phyloP scores from a whole-genome alignment of 1,140 invertebrate genomes.

The Nephotettix cincticeps region DNA sequence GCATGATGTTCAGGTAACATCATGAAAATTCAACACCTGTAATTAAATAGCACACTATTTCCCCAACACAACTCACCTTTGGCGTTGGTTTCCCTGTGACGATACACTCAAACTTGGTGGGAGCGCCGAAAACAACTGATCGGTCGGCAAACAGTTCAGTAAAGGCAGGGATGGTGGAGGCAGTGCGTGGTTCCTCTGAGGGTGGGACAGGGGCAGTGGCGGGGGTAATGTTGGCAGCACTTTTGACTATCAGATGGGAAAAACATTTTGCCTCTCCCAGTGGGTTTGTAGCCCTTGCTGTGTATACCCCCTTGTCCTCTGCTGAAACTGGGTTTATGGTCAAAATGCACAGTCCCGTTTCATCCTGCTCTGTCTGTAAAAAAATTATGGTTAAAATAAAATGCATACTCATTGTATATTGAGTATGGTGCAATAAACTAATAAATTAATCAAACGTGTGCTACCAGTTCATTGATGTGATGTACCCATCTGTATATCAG shows the following conservation, averaged over 20 bases:
- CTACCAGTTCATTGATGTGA: too few species aligned
- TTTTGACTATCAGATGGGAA: slow-evolving; percentile 71
- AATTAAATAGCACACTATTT: too few species aligned
- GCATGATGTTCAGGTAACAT: too few species aligned
- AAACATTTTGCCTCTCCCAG: slow-evolving; percentile 80
- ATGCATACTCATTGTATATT: too few species aligned
- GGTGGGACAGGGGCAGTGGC: slow-evolving; percentile 43
- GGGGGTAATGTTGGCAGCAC: slow-evolving; percentile 36
- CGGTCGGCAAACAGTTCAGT: slow-evolving; percentile 63
- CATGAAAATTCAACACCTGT: too few species aligned
- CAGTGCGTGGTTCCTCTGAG: slow-evolving; percentile 54
- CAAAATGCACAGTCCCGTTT: slow-evolving; percentile 57
- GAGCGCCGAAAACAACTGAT: slow-evolving; percentile 51
- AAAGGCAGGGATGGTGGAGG: slow-evolving; percentile 59
- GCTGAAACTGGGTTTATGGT: slow-evolving; percentile 56
- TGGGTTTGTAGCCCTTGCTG: slow-evolving; percentile 68
- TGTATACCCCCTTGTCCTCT: slow-evolving; percentile 74
- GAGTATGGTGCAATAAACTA: too few species aligned
- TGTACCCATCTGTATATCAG: too few species aligned
- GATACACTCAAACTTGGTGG: slow-evolving; percentile 69
- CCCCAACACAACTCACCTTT: slow-evolving; percentile 53
- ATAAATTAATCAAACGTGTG: too few species aligned
- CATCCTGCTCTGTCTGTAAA: slow-evolving; percentile 49
- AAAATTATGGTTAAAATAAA: background rate
- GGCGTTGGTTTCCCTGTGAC: slow-evolving; percentile 69